Evolutionary conservation across 2,797 vertebrate genomes (phyloP).

Genomic region (Thamnophis elegans): DNA sequence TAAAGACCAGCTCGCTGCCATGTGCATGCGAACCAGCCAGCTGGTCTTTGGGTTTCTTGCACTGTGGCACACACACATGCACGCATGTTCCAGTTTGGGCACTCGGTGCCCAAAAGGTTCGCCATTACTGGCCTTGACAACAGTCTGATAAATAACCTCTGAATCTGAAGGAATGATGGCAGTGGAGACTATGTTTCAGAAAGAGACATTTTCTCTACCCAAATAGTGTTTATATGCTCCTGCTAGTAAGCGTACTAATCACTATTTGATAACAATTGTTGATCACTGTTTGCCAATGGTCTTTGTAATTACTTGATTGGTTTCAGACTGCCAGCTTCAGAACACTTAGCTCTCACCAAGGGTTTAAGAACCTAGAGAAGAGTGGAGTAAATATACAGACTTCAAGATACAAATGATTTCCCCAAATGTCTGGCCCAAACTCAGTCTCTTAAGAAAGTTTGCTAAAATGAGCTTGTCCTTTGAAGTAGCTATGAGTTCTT

Average conservation of each 20-base stretch:
- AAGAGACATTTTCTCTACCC: neutral
- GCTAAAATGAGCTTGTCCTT: neutral
- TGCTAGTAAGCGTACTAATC: neutral
- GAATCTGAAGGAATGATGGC: neutral
- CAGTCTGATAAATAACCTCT: neutral
- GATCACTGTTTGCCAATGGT: neutral
- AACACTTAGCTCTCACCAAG: neutral
- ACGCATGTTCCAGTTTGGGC: no score
- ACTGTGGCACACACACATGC: no score
- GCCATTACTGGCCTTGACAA: neutral
- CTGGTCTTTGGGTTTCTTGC: no score
- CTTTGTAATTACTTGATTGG: neutral
- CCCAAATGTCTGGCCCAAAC: neutral
- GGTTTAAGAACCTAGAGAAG: neutral
- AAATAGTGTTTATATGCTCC: neutral
- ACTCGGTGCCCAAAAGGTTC: no score
- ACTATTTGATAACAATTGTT: neutral
- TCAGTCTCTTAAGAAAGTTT: neutral
- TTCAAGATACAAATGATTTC: neutral
- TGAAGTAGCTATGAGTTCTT: neutral
- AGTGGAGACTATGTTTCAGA: neutral
- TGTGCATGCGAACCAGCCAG: no score
- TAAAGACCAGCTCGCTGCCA: no score
- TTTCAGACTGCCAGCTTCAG: neutral
- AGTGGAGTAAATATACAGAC: neutral